Evolutionary conservation across 2,113 vertebrate species (phyloP), one percentile per base, ranked within the genome.

Genomic region (Melozone crissalis): DNA sequence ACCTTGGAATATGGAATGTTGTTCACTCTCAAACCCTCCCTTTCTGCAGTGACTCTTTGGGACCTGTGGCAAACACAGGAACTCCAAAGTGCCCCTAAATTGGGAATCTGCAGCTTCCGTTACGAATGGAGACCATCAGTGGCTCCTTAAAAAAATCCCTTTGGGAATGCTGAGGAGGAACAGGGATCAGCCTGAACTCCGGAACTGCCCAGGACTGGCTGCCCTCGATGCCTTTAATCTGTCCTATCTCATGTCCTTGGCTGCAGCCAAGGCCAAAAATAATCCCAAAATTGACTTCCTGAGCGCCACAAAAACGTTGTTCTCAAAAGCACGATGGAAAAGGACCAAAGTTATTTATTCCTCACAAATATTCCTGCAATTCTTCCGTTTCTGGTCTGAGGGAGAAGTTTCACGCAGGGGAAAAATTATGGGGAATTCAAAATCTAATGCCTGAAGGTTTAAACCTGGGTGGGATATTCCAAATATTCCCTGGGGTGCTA

Each of bases 61-160:
- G 33, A 27, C 35, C 46, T 3, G 37, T 5, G 49, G 61, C 37
- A 44, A 8, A 5, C 18, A 4, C 61, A 11, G 47, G 24, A 41
- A 30, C 35, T 9, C 9, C 47, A 30, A 54, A 44, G 26, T 1
- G 7, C 12, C 31, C 49, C 39, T 19, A 9, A 79, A 35, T 3
- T 8, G 5, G 15, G 49, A 44, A 4, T n/a, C 7, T 16, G 46
- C 57, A 49, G 55, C 73, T 61, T 24, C 75, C 3, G 5, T 8
- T 21, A 0, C 0, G 1, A n/a, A 10, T 2, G 23, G 18, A 43
- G 49, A 65, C 0, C 47, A 43, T n/a, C 8, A 2, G 24, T 4
- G 19, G 10, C 24, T 78, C 61, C 31, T 15, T 35, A 65, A 79
- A n/a, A n/a, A 54, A 66, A 11, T 66, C 61, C 76, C 39, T 11